Evolutionary conservation across 2,113 vertebrate species (phyloP).

Genomic region (Platichthys flesus): DNA sequence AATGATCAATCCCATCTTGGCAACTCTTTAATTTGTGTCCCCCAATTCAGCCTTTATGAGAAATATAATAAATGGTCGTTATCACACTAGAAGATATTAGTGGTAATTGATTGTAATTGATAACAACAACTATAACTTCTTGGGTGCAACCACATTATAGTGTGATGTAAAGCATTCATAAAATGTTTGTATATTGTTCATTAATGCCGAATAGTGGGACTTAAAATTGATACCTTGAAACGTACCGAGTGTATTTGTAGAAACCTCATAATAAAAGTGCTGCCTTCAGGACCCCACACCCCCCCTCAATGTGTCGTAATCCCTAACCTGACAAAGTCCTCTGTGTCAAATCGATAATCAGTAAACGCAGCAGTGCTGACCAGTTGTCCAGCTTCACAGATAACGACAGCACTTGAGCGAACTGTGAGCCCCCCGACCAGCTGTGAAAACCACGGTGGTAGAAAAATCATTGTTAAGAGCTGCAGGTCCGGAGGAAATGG

Average conservation of each 20-base stretch:
- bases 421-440: not conserved
- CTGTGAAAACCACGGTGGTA: not conserved
- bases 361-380: constrained; percentile 14
- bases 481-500: not conserved
- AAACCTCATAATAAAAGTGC: constrained; percentile 20
- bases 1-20: no score
- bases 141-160: no score
- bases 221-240: no score
- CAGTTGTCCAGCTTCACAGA: constrained; percentile 12
- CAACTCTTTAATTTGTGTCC: not conserved
- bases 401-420: constrained; percentile 6
- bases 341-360: constrained; percentile 57
- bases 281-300: not conserved
- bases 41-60: no score
- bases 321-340: constrained; percentile 63
- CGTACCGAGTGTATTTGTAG: no score
- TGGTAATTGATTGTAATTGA: not conserved
- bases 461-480: not conserved
- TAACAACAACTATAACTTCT: not conserved
- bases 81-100: not conserved
- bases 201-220: no score
- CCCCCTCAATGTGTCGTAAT: constrained; percentile 49
- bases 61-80: no score
- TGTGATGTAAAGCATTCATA: not conserved
- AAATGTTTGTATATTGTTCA: not conserved